Percentiles rank a stretch among this genome's conserved stretches.
Conservation (phyloP, 2,888 invertebrate species). For the Lapara coniferarum region DNA sequence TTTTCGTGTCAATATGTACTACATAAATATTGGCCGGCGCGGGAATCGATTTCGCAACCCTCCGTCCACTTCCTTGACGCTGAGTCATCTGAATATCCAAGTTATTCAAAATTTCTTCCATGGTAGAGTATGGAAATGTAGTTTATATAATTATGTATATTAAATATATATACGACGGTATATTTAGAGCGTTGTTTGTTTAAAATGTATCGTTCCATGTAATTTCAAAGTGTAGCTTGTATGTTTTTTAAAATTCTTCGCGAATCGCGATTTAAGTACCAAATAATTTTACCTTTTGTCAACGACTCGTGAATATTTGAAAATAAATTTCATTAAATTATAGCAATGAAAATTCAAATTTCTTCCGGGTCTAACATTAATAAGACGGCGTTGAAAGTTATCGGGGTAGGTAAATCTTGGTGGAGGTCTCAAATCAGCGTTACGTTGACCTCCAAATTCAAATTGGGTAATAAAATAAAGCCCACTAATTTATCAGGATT, state of each 20-base stretch:
- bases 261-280: too few species aligned
- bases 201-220: too few species aligned
- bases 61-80: constrained; percentile 1
- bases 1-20: constrained; percentile 9
- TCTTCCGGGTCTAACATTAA: constrained; percentile 7
- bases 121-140: too few species aligned
- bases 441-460: constrained; percentile 14
- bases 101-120: too few species aligned
- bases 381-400: constrained; percentile 5
- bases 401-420: constrained; percentile 4
- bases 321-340: neutral
- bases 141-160: too few species aligned
- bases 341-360: constrained; percentile 10
- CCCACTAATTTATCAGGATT: neutral
- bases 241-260: too few species aligned
- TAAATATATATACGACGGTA: too few species aligned
- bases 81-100: neutral
- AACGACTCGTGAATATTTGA: neutral
- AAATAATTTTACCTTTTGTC: too few species aligned
- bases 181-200: too few species aligned
- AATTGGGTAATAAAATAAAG: constrained; percentile 10
- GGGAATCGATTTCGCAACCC: constrained; percentile 14
- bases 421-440: neutral
- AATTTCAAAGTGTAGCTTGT: too few species aligned
- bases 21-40: constrained; percentile 4